phyloP scores from a whole-genome alignment of 2,113 vertebrate genomes.

The Cathartes aura region DNA sequence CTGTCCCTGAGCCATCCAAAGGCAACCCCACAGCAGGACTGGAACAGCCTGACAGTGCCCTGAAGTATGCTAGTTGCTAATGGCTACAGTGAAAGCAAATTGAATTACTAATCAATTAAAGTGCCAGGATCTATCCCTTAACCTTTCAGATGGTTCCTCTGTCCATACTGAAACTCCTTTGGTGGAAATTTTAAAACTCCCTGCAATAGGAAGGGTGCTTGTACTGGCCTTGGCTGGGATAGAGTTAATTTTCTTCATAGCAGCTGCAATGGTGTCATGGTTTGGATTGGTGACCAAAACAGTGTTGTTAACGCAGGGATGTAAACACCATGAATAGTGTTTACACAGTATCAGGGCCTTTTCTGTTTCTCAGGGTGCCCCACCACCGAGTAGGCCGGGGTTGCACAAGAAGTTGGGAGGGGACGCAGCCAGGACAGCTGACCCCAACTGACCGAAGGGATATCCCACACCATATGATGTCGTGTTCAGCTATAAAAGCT shows the following conservation, averaged over 20 bases:
- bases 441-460: background rate
- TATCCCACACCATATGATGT: background rate
- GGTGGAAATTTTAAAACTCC: background rate
- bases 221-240: background rate
- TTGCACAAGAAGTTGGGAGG: background rate
- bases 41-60: background rate
- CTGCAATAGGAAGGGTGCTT: background rate
- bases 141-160: background rate
- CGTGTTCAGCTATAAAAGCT: background rate
- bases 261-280: background rate
- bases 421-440: rapidly evolving
- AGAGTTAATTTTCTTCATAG: background rate
- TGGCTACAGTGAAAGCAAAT: background rate
- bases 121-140: background rate
- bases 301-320: background rate
- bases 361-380: rapidly evolving
- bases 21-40: background rate
- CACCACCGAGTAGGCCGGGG: rapidly evolving
- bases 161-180: background rate
- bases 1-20: background rate
- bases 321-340: background rate
- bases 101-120: background rate
- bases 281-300: background rate
- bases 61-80: background rate
- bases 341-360: background rate